Evolutionary conservation across 2,797 vertebrate species (phyloP).

Genomic region (Chiroxiphia lanceolata): DNA sequence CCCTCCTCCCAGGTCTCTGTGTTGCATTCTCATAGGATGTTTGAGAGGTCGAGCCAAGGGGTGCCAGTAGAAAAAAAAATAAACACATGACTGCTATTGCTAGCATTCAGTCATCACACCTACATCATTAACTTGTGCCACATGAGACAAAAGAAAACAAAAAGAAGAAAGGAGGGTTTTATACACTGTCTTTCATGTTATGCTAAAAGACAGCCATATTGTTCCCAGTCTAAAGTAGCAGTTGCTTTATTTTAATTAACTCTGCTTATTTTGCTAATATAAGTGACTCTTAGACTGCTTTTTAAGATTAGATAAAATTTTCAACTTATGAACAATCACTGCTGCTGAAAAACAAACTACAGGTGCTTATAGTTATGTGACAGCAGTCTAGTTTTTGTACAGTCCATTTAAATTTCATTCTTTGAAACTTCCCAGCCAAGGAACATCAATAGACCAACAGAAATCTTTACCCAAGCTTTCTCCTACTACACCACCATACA

Average conservation of each 20-base stretch:
- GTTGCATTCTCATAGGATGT: neutral
- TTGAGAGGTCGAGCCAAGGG: neutral
- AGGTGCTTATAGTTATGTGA: neutral
- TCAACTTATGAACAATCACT: neutral
- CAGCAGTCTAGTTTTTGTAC: neutral
- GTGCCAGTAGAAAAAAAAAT: rapidly evolving
- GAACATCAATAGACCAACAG: neutral
- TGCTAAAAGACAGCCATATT: neutral
- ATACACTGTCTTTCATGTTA: neutral
- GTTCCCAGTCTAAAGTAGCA: neutral
- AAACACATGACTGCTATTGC: neutral
- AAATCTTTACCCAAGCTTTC: neutral
- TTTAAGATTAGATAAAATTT: neutral
- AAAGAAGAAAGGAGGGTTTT: neutral
- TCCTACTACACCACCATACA: neutral
- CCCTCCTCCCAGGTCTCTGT: neutral
- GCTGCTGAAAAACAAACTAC: neutral
- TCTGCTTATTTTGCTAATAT: neutral
- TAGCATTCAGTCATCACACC: neutral
- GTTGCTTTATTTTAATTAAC: neutral
- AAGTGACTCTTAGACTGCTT: neutral
- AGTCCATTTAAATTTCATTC: neutral
- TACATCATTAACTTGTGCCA: neutral
- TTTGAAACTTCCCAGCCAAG: neutral
- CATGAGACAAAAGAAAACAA: neutral